These are phyloP conservation scores for Elysia crispata DNA, from an alignment of 2,888 invertebrate genomes.

Conservation along the genomic window DNA sequence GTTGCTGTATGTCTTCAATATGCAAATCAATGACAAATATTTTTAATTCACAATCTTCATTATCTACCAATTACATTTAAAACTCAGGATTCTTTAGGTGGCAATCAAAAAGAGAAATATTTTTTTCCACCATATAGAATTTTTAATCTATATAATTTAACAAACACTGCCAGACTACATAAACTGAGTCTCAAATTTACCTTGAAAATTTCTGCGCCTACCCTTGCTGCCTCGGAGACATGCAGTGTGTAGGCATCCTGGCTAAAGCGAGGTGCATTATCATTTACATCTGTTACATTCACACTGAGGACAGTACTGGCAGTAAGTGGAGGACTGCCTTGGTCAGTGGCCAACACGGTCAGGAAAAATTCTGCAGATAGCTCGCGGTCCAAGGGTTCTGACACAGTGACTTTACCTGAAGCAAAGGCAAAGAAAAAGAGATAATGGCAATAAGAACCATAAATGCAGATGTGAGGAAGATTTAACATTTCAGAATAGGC, in stretches of 20 bases:
- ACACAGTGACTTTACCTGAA: slow-evolving; percentile 85
- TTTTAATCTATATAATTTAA: no score
- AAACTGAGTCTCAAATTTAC: slow-evolving; percentile 76
- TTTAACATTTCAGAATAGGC: neutral
- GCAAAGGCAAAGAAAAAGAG: slow-evolving; percentile 39
- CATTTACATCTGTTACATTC: slow-evolving; percentile 79
- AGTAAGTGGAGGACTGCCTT: slow-evolving; percentile 91
- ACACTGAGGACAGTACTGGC: slow-evolving; percentile 92
- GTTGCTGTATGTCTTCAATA: no score
- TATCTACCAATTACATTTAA: no score
- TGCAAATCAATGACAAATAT: no score
- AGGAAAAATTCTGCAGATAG: slow-evolving; percentile 90
- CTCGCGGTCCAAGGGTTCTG: slow-evolving; percentile 91
- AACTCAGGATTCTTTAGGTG: no score
- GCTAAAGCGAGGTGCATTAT: slow-evolving; percentile 71
- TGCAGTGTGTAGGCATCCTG: slow-evolving; percentile 65
- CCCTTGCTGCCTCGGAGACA: slow-evolving; percentile 85
- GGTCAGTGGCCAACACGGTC: slow-evolving; percentile 93
- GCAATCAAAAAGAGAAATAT: no score
- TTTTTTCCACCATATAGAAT: no score
- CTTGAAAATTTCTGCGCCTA: slow-evolving; percentile 84
- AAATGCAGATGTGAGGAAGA: neutral
- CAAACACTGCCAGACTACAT: no score
- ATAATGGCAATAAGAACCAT: no score
- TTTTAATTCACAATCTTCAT: neutral